A percentile compares a stretch with the other conserved stretches of the same genome.
Conservation (phyloP, 2,113 vertebrate genomes). For the Oncorhynchus tshawytscha region DNA sequence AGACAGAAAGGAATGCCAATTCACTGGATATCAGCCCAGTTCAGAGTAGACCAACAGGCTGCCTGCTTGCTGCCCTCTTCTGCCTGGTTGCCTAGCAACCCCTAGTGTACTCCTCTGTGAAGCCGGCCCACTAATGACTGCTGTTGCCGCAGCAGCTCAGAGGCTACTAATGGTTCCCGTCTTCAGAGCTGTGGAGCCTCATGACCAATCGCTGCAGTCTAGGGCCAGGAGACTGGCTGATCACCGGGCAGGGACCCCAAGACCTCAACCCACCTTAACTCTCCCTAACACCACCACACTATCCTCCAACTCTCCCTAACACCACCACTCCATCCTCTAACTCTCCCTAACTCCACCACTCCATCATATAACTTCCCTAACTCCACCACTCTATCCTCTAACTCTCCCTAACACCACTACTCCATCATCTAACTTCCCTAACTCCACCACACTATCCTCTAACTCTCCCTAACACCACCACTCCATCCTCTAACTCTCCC, state of each 20-base stretch:
- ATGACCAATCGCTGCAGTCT: slow-evolving; percentile 62
- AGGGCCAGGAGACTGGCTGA: slow-evolving; percentile 57
- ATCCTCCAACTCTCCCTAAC: slow-evolving; percentile 22
- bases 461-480: no score
- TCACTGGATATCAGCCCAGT: slow-evolving; percentile 65
- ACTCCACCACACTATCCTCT: background rate
- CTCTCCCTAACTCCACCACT: background rate
- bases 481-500: no score
- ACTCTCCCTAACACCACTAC: background rate
- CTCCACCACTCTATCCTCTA: background rate
- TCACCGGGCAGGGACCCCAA: slow-evolving; percentile 55
- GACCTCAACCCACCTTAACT: slow-evolving; percentile 50
- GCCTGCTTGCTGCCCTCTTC: slow-evolving; percentile 55
- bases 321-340: background rate
- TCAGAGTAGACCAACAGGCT: slow-evolving; percentile 40
- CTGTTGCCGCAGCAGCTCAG: slow-evolving; percentile 65
- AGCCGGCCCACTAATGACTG: slow-evolving; percentile 68
- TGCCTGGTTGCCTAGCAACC: slow-evolving; percentile 71
- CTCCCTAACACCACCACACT: slow-evolving; percentile 26
- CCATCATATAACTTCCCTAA: background rate
- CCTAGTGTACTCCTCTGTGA: slow-evolving; percentile 11
- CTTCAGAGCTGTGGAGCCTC: slow-evolving; percentile 49
- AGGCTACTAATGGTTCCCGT: slow-evolving; percentile 63
- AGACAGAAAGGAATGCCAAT: slow-evolving; percentile 55
- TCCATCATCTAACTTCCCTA: background rate